Conservation (phyloP, 2,888 invertebrate species). For the Marasmarcha lunaedactyla region DNA sequence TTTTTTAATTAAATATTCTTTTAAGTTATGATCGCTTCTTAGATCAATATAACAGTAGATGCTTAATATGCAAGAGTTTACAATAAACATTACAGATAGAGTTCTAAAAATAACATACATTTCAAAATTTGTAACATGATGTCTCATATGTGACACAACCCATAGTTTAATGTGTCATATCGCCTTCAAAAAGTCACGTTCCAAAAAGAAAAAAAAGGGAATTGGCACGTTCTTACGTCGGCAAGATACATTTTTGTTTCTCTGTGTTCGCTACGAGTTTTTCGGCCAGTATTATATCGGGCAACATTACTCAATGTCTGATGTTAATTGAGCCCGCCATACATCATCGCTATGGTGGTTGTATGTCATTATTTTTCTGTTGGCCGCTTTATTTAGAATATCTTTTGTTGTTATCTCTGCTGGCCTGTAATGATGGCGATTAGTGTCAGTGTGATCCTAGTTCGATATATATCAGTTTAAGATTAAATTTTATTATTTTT, state of each 20-base stretch:
- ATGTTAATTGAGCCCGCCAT: conserved; percentile 24
- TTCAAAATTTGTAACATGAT: no score
- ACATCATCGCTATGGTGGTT: conserved; percentile 18
- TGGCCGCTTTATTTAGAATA: conserved; percentile 10
- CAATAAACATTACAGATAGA: no score
- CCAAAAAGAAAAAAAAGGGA: background rate
- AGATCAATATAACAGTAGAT: no score
- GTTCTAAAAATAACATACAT: no score
- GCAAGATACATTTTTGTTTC: background rate
- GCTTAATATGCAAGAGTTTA: no score
- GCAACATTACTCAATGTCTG: conserved; percentile 24
- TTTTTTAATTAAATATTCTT: no score
- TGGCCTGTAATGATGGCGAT: conserved; percentile 1
- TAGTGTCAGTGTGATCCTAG: background rate
- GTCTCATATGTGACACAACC: background rate
- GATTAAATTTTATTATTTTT: no score
- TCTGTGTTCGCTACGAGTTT: background rate
- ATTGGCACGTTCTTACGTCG: background rate
- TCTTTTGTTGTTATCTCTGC: conserved; percentile 8
- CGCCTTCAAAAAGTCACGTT: background rate
- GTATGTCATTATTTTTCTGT: conserved; percentile 14
- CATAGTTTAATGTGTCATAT: background rate
- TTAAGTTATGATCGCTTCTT: no score
- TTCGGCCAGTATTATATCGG: conserved; percentile 14
- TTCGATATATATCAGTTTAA: no score